A percentile compares a stretch with the other conserved stretches of the same genome.
Conservation (phyloP, 2,888 invertebrate genomes). For the Tuta absoluta region DNA sequence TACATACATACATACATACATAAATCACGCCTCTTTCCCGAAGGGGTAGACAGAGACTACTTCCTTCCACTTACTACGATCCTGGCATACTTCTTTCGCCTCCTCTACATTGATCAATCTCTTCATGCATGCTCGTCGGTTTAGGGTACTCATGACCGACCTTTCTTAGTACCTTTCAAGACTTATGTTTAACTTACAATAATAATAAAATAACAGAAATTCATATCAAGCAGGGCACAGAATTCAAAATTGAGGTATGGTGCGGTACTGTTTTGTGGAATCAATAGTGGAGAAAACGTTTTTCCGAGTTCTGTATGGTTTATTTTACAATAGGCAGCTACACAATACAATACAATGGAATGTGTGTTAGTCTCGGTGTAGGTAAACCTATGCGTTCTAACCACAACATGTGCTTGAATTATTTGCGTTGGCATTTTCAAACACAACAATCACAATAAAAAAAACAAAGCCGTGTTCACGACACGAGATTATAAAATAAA, state of each 20-base stretch:
- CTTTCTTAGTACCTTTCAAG: too few relatives aligned
- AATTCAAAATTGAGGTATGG: background rate
- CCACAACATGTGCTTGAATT: conserved; percentile 7
- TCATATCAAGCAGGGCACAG: background rate
- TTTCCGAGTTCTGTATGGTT: conserved; percentile 1
- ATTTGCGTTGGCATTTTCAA: background rate
- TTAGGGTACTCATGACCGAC: too few relatives aligned
- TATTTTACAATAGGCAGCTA: conserved; percentile 16
- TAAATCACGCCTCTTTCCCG: too few relatives aligned
- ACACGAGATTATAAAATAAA: background rate
- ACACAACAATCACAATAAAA: background rate
- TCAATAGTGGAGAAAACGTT: conserved; percentile 5
- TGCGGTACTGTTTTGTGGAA: background rate
- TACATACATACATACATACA: too few relatives aligned
- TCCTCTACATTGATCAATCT: too few relatives aligned
- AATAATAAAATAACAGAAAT: too few relatives aligned
- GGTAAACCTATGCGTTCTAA: background rate
- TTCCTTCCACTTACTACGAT: too few relatives aligned
- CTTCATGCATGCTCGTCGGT: too few relatives aligned
- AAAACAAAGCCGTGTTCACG: background rate
- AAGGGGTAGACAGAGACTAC: too few relatives aligned
- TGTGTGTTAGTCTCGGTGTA: conserved; percentile 8
- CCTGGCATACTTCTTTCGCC: too few relatives aligned
- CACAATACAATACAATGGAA: conserved; percentile 16
- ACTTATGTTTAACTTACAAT: too few relatives aligned